A percentile compares a stretch with the other conserved stretches of the same genome.
These are phyloP conservation scores for Mus spicilegus DNA, from an alignment of 2,113 vertebrate species.

Conservation along the genomic window DNA sequence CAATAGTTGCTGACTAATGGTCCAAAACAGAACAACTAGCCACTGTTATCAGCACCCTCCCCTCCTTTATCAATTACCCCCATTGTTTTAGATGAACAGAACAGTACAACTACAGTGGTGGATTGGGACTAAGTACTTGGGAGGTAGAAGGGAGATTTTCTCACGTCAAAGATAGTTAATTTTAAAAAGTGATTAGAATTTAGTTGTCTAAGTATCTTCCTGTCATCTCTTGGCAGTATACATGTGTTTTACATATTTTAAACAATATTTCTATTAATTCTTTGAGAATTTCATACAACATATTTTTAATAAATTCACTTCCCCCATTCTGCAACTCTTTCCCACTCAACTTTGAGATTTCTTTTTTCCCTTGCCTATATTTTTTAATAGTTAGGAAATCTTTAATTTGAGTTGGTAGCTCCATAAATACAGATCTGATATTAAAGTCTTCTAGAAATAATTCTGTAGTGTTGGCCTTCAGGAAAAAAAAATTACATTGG, in stretches of 20 bases:
- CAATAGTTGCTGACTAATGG: background rate
- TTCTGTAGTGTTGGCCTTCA: background rate
- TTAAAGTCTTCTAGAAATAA: background rate
- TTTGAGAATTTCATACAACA: background rate
- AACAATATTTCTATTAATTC: background rate
- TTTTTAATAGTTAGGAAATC: background rate
- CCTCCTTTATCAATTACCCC: background rate
- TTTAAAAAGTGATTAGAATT: conserved; percentile 4
- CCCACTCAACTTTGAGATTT: background rate
- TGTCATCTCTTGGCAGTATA: background rate
- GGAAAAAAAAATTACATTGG: background rate
- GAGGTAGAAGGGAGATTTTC: background rate
- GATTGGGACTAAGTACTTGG: background rate
- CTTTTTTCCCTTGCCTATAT: background rate
- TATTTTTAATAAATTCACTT: background rate
- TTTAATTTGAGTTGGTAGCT: background rate
- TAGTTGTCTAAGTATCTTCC: background rate
- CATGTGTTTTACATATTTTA: background rate
- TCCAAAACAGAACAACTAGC: background rate
- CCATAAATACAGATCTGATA: background rate
- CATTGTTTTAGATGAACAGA: background rate
- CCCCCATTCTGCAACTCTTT: background rate
- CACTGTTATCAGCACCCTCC: background rate
- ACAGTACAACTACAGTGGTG: background rate
- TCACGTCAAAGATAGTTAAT: conserved; percentile 30